Conservation (phyloP, 2,113 vertebrate genomes). For the Leptosomus discolor region DNA sequence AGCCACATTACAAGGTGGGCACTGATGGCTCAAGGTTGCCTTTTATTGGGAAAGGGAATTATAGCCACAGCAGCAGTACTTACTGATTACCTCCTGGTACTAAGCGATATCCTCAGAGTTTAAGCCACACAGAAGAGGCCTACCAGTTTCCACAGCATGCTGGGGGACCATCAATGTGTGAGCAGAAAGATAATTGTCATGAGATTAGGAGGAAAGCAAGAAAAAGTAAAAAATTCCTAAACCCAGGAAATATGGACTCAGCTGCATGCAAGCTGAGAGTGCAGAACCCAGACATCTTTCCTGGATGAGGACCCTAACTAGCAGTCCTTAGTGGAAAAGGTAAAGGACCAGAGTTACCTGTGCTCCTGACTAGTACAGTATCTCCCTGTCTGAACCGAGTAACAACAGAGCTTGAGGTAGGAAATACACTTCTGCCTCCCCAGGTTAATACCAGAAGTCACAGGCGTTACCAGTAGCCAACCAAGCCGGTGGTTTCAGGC, state of each 20-base stretch:
- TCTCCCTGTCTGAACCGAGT: neutral
- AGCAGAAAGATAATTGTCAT: neutral
- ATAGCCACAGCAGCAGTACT: neutral
- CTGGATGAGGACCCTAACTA: neutral
- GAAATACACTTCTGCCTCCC: neutral
- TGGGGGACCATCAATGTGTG: fast-evolving
- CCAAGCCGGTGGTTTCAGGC: neutral
- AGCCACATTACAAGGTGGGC: neutral
- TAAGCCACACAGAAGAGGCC: neutral
- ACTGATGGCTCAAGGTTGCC: neutral
- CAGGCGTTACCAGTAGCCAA: neutral
- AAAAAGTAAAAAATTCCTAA: neutral
- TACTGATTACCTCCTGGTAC: neutral
- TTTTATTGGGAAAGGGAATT: neutral
- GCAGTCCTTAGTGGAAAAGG: neutral
- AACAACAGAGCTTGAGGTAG: neutral
- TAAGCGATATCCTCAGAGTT: neutral
- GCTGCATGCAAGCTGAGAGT: neutral
- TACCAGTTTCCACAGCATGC: neutral
- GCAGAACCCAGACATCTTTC: neutral
- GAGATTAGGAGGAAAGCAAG: neutral
- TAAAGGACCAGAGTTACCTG: neutral
- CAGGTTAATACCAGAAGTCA: neutral
- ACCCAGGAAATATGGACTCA: neutral
- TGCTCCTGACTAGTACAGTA: neutral